A percentile compares a stretch with the other conserved stretches of the same genome.
Evolutionary conservation across 1,140 invertebrate species (phyloP).

Genomic region (Solen grandis): DNA sequence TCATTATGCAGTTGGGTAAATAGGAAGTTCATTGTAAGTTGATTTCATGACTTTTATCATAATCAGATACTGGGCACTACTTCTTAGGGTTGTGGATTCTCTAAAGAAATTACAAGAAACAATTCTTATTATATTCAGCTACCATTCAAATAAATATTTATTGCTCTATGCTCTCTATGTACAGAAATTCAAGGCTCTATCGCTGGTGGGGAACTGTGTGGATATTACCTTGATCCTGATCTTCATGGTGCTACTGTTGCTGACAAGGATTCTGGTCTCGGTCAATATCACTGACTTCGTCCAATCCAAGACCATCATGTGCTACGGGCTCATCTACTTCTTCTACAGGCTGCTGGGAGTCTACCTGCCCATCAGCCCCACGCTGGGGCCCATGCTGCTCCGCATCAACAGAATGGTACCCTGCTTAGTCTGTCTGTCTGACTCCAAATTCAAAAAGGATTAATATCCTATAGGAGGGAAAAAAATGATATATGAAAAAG

Average conservation of each 20-base stretch:
- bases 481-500: too few species aligned
- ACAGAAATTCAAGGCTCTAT: slow-evolving; percentile 58
- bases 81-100: neutral
- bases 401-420: slow-evolving; percentile 81
- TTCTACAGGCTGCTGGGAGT: slow-evolving; percentile 80
- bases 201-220: slow-evolving; percentile 47
- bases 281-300: slow-evolving; percentile 64
- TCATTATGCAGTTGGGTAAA: too few species aligned
- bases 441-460: too few species aligned
- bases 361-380: slow-evolving; percentile 81
- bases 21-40: too few species aligned
- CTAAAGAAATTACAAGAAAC: neutral
- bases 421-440: too few species aligned
- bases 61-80: neutral
- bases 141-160: neutral
- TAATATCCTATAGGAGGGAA: too few species aligned
- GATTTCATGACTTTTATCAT: too few species aligned
- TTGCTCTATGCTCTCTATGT: neutral
- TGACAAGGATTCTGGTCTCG: slow-evolving; percentile 72
- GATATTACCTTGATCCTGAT: slow-evolving; percentile 69
- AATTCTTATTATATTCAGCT: neutral
- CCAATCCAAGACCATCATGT: slow-evolving; percentile 71
- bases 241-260: slow-evolving; percentile 69
- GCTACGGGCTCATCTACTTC: slow-evolving; percentile 79
- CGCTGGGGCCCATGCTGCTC: slow-evolving; percentile 80